These are phyloP conservation scores for Tragelaphus strepsiceros DNA, from an alignment of 2,113 vertebrate species.

Conservation along the genomic window DNA sequence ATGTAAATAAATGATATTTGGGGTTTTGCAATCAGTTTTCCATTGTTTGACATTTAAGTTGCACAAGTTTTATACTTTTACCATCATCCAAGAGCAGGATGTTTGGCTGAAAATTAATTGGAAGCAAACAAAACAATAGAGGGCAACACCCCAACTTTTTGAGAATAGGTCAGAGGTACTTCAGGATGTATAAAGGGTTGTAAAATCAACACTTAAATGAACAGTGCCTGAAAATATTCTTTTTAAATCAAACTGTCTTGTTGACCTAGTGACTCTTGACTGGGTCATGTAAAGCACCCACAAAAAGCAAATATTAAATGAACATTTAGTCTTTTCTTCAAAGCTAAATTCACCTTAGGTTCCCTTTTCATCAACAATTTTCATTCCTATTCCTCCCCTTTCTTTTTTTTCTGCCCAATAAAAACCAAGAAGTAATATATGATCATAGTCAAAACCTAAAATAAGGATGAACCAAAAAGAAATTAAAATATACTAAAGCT, in stretches of 20 bases:
- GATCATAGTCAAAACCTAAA: slow-evolving; percentile 4
- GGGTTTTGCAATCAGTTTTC: slow-evolving; percentile 23
- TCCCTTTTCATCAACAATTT: slow-evolving; percentile 3
- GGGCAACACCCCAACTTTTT: background rate
- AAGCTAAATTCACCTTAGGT: slow-evolving; percentile 6
- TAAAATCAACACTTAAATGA: background rate
- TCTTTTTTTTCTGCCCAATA: background rate
- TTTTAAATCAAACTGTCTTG: background rate
- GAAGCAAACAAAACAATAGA: slow-evolving; percentile 37
- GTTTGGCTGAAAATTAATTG: slow-evolving; percentile 6
- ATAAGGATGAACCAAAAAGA: background rate
- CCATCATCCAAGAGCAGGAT: background rate
- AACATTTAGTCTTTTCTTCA: background rate
- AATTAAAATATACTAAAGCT: background rate
- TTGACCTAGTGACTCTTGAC: background rate
- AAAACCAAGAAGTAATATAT: background rate
- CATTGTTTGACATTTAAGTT: slow-evolving; percentile 6
- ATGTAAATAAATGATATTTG: slow-evolving; percentile 3
- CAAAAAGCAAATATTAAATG: background rate
- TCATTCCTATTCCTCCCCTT: background rate
- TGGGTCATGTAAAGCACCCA: background rate
- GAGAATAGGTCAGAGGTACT: background rate
- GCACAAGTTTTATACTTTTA: background rate
- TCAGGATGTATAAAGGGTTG: background rate
- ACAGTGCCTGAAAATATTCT: background rate